phyloP scores from a whole-genome alignment of 2,113 vertebrate species.

The Ailuropoda melanoleuca region DNA sequence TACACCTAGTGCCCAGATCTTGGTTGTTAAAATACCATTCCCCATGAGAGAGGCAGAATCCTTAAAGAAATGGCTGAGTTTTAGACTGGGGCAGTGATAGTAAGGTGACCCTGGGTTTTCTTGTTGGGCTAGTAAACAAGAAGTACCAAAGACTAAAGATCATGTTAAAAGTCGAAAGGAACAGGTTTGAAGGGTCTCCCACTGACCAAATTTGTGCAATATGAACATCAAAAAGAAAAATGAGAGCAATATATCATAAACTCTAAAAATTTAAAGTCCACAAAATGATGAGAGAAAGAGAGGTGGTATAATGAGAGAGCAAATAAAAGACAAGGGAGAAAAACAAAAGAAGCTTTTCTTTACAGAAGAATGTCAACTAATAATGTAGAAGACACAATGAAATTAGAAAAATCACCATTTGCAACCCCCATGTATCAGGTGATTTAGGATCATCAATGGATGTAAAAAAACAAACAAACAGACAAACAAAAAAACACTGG shows the following conservation, averaged over 20 bases:
- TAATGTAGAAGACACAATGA: background rate
- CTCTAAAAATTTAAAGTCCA: background rate
- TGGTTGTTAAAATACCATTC: background rate
- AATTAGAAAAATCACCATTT: background rate
- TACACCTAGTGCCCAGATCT: background rate
- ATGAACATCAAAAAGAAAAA: background rate
- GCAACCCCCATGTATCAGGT: background rate
- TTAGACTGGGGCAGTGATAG: background rate
- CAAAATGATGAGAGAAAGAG: background rate
- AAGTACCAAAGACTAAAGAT: background rate
- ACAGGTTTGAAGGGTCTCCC: background rate
- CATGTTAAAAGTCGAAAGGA: background rate
- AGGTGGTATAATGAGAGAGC: background rate
- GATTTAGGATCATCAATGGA: background rate
- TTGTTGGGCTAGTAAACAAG: background rate
- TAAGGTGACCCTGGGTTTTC: background rate
- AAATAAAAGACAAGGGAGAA: background rate
- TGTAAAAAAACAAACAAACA: background rate
- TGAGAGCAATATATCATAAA: background rate
- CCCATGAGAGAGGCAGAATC: background rate
- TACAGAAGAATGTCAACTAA: conserved; percentile 31
- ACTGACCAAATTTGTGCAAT: background rate
- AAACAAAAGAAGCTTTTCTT: background rate
- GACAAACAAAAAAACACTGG: background rate
- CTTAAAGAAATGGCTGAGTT: background rate